A percentile compares a stretch with the other conserved stretches of the same genome.
phyloP scores from a whole-genome alignment of 2,888 invertebrate genomes.

The Danaus chrysippus region DNA sequence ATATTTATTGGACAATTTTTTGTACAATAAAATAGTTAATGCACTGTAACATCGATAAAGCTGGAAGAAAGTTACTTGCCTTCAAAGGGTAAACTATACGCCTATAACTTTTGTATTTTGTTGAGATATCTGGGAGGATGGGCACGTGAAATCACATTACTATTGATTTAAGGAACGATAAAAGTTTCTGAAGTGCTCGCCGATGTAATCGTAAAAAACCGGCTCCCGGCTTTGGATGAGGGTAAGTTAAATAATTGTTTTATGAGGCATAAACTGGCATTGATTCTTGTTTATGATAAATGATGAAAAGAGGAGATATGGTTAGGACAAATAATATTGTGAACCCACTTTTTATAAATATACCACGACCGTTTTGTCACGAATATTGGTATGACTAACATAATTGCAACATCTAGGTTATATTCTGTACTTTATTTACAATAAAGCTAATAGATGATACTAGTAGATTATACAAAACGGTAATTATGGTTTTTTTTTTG shows the following conservation, averaged over 20 bases:
- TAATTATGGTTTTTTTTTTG: no score
- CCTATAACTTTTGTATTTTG: constrained; percentile 47
- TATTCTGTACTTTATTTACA: no score
- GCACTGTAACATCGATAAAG: constrained; percentile 36
- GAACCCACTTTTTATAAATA: not conserved
- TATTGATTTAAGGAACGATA: constrained; percentile 48
- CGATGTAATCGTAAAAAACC: constrained; percentile 37
- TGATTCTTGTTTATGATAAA: constrained; percentile 17
- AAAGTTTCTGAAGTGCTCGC: constrained; percentile 46
- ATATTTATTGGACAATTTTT: not conserved
- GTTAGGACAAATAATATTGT: not conserved
- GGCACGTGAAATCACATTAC: constrained; percentile 44
- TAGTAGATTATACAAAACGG: no score
- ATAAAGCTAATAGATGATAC: no score
- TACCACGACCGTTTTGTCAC: not conserved
- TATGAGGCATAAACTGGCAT: constrained; percentile 21
- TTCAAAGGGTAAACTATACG: constrained; percentile 47
- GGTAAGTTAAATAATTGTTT: constrained; percentile 31
- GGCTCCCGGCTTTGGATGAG: constrained; percentile 30
- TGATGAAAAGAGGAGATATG: constrained; percentile 9
- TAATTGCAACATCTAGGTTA: no score
- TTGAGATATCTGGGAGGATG: constrained; percentile 43
- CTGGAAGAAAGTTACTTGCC: constrained; percentile 42
- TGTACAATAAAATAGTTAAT: not conserved
- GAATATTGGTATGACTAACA: no score